A percentile compares a stretch with the other conserved stretches of the same genome.
phyloP scores from a whole-genome alignment of 53 echinoderm and acorn worm species.

The Luidia sarsii region DNA sequence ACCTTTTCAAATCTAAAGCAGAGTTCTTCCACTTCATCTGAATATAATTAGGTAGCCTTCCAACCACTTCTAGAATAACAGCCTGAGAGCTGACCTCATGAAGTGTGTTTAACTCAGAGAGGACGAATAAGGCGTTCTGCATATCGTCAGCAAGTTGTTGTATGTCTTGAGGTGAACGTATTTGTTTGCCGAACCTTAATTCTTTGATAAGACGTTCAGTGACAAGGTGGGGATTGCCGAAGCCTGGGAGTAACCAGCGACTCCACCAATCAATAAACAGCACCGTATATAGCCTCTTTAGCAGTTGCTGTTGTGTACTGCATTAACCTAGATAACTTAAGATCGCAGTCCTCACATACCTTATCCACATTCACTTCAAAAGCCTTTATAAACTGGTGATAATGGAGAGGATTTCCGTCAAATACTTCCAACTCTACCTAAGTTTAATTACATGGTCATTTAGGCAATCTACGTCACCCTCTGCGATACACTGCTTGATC shows the following conservation, averaged over 20 bases:
- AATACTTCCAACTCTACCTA: constrained; percentile 51
- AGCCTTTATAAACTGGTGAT: constrained; percentile 42
- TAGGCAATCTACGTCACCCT: too few species aligned
- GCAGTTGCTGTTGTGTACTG: constrained; percentile 49
- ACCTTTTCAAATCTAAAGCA: constrained; percentile 1
- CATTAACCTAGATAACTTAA: constrained; percentile 42
- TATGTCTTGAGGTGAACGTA: constrained; percentile 39
- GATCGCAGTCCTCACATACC: constrained; percentile 35
- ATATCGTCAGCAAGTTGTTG: constrained; percentile 49
- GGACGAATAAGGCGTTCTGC: constrained; percentile 14
- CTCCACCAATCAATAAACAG: constrained; percentile 41
- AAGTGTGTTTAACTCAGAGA: constrained; percentile 22
- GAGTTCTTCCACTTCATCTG: constrained; percentile 34
- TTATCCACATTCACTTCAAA: constrained; percentile 58
- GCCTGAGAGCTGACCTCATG: constrained; percentile 39
- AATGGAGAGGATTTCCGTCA: constrained; percentile 53
- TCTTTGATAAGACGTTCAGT: constrained; percentile 10
- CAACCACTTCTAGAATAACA: constrained; percentile 16
- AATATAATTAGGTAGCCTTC: constrained; percentile 42
- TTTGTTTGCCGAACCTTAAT: constrained; percentile 16
- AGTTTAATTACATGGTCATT: too few species aligned
- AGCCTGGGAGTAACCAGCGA: constrained; percentile 26
- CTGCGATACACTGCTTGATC: too few species aligned
- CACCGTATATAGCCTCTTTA: constrained; percentile 57
- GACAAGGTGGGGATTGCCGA: too few species aligned